These are phyloP conservation scores for Pseudorhiza aurosa DNA, from an alignment of 30 jellyfish, hydroid and myxozoan species.

Conservation along the genomic window DNA sequence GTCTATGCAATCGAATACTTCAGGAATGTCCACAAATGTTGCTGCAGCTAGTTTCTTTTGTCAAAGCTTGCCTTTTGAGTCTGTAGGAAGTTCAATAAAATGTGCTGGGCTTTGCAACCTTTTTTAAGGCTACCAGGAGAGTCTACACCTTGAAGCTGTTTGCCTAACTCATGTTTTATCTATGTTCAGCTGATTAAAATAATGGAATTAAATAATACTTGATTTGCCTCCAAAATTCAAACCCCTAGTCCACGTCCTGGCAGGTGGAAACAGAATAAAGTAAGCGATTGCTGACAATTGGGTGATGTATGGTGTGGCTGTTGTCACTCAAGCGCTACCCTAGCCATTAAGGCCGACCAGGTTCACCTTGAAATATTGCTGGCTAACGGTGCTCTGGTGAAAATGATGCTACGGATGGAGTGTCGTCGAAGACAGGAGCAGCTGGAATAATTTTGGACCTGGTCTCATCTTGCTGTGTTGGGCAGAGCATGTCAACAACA, in stretches of 20 bases:
- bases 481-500: constrained; percentile 22
- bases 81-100: too few species aligned
- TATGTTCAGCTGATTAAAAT: too few species aligned
- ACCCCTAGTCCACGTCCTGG: constrained; percentile 4
- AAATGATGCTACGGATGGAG: constrained; percentile 1
- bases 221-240: not conserved
- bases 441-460: constrained; percentile 24
- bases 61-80: not conserved
- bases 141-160: too few species aligned
- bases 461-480: constrained; percentile 13
- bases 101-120: too few species aligned
- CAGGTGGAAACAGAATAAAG: constrained; percentile 29
- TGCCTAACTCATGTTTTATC: too few species aligned
- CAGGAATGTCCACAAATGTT: too few species aligned
- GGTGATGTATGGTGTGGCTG: constrained; percentile 20
- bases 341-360: constrained; percentile 17
- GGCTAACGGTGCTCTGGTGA: constrained; percentile 30
- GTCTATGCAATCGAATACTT: constrained; percentile 4
- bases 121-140: too few species aligned
- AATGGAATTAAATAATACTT: too few species aligned
- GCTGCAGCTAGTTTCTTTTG: constrained; percentile 7
- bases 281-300: constrained; percentile 8
- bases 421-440: constrained; percentile 22
- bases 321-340: constrained; percentile 17
- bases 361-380: constrained; percentile 14